Percentiles rank a stretch among this genome's conserved stretches.
Conservation (phyloP, 2,888 invertebrate genomes). For the Dexiosoma caninum region DNA sequence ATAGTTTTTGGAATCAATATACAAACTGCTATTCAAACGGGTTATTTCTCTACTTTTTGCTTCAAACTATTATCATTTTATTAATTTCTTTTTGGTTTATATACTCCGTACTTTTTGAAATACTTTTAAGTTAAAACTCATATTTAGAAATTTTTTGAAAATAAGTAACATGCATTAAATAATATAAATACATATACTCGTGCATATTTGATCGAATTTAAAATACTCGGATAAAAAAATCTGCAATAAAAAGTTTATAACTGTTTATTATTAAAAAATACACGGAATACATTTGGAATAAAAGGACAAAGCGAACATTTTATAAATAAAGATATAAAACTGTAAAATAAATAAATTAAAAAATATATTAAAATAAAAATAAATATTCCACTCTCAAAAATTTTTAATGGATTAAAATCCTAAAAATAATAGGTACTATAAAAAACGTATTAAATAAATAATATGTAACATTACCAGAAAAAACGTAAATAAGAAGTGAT, state of each 20-base stretch:
- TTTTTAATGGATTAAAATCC: too few relatives aligned
- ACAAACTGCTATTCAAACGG: too few relatives aligned
- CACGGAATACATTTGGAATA: conserved; percentile 35
- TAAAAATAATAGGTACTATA: too few relatives aligned
- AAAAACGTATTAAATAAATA: too few relatives aligned
- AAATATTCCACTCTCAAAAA: too few relatives aligned
- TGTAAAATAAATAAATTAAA: background rate
- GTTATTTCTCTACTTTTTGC: too few relatives aligned
- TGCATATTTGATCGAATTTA: conserved; percentile 62
- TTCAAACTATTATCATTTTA: too few relatives aligned
- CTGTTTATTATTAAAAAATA: conserved; percentile 21
- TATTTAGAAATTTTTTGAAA: background rate
- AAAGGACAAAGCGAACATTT: conserved; percentile 25
- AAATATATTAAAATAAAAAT: background rate
- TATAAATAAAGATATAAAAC: background rate
- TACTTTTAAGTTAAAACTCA: background rate
- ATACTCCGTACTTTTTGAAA: background rate
- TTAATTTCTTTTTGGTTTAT: background rate
- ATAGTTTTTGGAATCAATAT: too few relatives aligned
- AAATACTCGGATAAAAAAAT: background rate
- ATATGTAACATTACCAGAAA: too few relatives aligned
- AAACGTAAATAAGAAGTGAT: too few relatives aligned
- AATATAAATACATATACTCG: conserved; percentile 30
- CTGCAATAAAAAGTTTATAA: conserved; percentile 31
- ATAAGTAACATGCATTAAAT: conserved; percentile 8